These are phyloP conservation scores for Bombus waltoni DNA, from an alignment of 1,140 invertebrate species.

Conservation along the genomic window DNA sequence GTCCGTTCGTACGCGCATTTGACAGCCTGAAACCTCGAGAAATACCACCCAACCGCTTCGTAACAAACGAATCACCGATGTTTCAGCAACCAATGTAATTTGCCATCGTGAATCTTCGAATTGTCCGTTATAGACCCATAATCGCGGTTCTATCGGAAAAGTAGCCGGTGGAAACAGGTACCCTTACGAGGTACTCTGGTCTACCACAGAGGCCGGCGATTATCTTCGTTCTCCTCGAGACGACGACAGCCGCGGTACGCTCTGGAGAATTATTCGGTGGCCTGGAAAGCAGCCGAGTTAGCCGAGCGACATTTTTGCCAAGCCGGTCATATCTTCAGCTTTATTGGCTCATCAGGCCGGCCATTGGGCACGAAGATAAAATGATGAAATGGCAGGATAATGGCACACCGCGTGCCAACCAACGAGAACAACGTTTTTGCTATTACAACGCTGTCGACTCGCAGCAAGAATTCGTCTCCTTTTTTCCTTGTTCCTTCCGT, in stretches of 20 bases:
- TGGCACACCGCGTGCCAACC: constrained; percentile 61
- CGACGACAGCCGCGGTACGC: constrained; percentile 27
- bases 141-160: constrained; percentile 46
- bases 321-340: constrained; percentile 43
- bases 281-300: constrained; percentile 49
- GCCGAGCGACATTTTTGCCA: constrained; percentile 61
- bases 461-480: constrained; percentile 34
- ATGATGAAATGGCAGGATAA: constrained; percentile 69
- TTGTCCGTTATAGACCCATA: constrained; percentile 40
- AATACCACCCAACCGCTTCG: background rate
- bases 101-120: constrained; percentile 11
- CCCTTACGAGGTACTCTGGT: constrained; percentile 14
- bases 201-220: background rate
- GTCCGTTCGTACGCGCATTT: no score
- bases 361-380: constrained; percentile 62
- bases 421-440: constrained; percentile 59
- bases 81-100: background rate
- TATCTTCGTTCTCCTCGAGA: constrained; percentile 44
- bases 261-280: constrained; percentile 55
- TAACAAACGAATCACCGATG: background rate
- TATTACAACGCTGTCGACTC: constrained; percentile 32
- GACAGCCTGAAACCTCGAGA: no score
- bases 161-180: constrained; percentile 40
- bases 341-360: constrained; percentile 66
- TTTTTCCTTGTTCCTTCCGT: no score